Evolutionary conservation across 2,888 invertebrate species (phyloP), one percentile per base, ranked within the genome.

Genomic region (Cinara cedri): DNA sequence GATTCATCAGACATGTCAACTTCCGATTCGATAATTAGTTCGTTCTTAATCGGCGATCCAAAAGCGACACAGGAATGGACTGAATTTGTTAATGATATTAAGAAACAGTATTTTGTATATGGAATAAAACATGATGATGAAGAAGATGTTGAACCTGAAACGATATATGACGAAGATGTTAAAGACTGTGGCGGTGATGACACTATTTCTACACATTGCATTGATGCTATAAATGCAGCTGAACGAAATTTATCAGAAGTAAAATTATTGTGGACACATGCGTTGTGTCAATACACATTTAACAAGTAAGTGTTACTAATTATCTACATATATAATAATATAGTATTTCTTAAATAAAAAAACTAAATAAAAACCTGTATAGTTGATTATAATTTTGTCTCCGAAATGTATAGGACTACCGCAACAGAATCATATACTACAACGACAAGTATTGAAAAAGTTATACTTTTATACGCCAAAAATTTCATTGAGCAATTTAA

Each of bases 401-500:
- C 24, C 21, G 24, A 24, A 0, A 16, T 66, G 44, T 11, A 26
- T 4, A 78, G 76, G 13, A 49, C 49, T 49, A 57, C 21, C 9
- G 34, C 68, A 54, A 57, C 76, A 24, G 68, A 78, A 16, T 78
- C 68, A 4, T 68, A 68, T 14, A 26, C 13, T 14, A 78, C 57
- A 60, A 78, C 55, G 34, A 60, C 76, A 34, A 78, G 44, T 34
- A 68, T 78, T 1, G 76, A 78, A 57, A 78, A 78, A 21, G 1
- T 51, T 10, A 21, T 68, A 14, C 57, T 68, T 10, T 42, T 78
- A 21, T 21, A 68, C 34, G 76, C 76, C 11, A 34, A 21, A 0
- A 78, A 78, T 62, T 78, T 70, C 42, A 44, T 70, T 26, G 68
- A 78, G 13, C 78, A 78, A 26, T 70, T 78, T 14, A 68, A 62